A percentile compares a stretch with the other conserved stretches of the same genome.
Evolutionary conservation across 2,113 vertebrate species (phyloP).

Genomic region (Enhydra lutris): DNA sequence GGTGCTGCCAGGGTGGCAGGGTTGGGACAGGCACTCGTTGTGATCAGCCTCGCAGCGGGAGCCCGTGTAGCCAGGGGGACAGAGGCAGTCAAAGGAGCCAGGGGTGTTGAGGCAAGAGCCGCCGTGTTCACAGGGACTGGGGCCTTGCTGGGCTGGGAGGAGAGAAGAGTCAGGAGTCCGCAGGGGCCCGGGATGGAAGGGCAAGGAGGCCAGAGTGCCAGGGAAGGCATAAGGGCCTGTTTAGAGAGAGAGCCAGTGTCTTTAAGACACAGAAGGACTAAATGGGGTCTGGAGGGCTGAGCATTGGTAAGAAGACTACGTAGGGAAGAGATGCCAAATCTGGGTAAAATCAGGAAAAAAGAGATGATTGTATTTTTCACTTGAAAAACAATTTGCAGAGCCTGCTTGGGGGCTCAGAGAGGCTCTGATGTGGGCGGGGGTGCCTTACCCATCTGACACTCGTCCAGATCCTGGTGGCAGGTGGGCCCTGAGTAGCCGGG

Average conservation of each 20-base stretch:
- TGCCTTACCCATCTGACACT: conserved; percentile 79
- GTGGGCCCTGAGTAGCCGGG: conserved; percentile 76
- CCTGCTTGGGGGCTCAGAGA: background rate
- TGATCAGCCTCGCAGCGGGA: conserved; percentile 74
- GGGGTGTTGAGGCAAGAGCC: conserved; percentile 79
- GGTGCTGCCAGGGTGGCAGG: conserved; percentile 74
- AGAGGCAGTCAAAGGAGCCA: conserved; percentile 79
- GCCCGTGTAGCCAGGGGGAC: conserved; percentile 76
- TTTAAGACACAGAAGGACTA: background rate
- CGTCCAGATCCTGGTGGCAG: conserved; percentile 78
- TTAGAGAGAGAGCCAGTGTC: background rate
- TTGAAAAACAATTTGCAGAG: background rate
- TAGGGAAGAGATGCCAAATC: background rate
- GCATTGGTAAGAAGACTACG: background rate
- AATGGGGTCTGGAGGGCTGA: background rate
- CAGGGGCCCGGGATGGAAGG: background rate
- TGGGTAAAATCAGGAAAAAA: background rate
- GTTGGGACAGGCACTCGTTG: conserved; percentile 79
- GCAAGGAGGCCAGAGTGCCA: background rate
- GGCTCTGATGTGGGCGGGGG: background rate
- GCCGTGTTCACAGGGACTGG: conserved; percentile 76
- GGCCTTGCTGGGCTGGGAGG: conserved; percentile 66
- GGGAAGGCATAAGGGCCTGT: background rate
- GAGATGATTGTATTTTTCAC: background rate
- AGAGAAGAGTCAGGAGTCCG: background rate